A percentile compares a stretch with the other conserved stretches of the same genome.
Conservation (phyloP, 2,797 vertebrate species). For the Sebastes trivittatus region DNA sequence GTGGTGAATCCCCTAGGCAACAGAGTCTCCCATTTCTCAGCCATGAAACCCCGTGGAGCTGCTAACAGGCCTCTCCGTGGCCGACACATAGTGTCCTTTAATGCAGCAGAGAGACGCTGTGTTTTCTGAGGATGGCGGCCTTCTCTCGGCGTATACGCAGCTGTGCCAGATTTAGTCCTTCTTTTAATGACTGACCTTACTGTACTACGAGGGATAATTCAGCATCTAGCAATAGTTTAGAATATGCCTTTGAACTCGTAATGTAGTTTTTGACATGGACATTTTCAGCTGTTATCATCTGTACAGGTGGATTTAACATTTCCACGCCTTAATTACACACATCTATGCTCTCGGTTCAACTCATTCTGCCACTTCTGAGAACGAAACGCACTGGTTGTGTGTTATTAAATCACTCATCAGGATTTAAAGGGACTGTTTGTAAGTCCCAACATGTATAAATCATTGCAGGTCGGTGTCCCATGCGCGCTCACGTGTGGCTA, state of each 20-base stretch:
- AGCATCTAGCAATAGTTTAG: neutral
- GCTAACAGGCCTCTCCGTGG: constrained; percentile 26
- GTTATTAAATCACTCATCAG: neutral
- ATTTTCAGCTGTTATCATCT: neutral
- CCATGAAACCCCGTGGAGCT: neutral
- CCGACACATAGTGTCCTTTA: constrained; percentile 4
- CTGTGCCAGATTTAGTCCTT: constrained; percentile 1
- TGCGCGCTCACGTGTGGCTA: no score
- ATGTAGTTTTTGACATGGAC: neutral
- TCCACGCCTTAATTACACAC: neutral
- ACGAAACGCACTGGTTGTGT: neutral
- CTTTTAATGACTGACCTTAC: constrained; percentile 12
- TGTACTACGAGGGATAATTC: neutral
- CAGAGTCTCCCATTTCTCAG: constrained; percentile 34
- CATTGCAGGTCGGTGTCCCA: no score
- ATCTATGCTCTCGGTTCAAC: neutral
- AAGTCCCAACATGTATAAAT: no score
- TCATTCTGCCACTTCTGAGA: neutral
- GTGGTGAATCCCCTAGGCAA: constrained; percentile 55
- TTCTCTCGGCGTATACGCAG: neutral
- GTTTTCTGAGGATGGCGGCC: neutral
- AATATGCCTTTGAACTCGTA: neutral
- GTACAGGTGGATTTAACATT: neutral
- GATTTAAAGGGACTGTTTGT: neutral
- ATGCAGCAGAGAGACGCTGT: neutral